These are phyloP conservation scores for Mus pahari DNA, from an alignment of 2,113 vertebrate species.

Conservation along the genomic window DNA sequence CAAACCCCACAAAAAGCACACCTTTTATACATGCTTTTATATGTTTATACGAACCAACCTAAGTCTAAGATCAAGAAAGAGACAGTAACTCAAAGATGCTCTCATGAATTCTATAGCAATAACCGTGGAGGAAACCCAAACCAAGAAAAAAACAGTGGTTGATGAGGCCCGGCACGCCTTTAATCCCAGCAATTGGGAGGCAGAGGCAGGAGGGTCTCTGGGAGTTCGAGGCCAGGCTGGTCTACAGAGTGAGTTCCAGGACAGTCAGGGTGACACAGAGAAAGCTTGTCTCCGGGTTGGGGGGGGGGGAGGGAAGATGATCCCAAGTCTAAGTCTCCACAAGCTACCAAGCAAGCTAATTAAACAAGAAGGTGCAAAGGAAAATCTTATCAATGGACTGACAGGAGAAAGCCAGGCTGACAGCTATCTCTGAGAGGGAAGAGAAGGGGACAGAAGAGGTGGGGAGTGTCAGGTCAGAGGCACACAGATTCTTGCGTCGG, in stretches of 20 bases:
- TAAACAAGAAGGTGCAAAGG: background rate
- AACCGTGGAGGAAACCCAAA: background rate
- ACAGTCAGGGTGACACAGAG: background rate
- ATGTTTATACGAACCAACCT: too few relatives aligned
- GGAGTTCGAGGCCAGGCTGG: too few relatives aligned
- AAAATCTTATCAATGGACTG: background rate
- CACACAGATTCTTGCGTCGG: background rate
- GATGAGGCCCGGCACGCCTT: too few relatives aligned
- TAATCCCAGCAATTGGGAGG: too few relatives aligned
- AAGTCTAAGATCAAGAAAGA: background rate
- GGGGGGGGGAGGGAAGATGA: background rate
- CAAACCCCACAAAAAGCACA: background rate
- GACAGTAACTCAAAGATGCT: fast-evolving
- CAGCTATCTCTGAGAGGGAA: background rate
- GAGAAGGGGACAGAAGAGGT: background rate
- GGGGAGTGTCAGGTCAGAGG: background rate
- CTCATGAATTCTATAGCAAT: background rate
- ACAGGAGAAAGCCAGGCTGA: background rate
- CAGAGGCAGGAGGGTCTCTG: too few relatives aligned
- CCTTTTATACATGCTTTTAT: background rate
- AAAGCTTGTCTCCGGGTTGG: background rate
- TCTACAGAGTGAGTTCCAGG: too few relatives aligned
- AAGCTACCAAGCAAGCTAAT: background rate
- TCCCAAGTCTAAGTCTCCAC: background rate
- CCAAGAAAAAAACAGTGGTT: background rate